phyloP scores from a whole-genome alignment of 1,140 invertebrate species.

The Temnothorax nylanderi region DNA sequence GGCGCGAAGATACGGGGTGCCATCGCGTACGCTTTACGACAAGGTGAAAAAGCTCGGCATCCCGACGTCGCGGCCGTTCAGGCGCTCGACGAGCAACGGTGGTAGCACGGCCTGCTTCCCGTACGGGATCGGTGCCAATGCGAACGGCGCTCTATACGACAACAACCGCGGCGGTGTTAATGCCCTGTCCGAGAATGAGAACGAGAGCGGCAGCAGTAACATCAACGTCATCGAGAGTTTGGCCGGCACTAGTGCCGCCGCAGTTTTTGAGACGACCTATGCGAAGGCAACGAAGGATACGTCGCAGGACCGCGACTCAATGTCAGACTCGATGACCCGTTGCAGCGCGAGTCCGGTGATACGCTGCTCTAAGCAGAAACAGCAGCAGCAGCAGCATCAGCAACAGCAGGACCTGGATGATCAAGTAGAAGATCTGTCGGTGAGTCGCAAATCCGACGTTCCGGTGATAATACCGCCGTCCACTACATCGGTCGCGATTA shows the following conservation, averaged over 20 bases:
- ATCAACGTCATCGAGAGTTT: neutral
- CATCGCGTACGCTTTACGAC: conserved; percentile 95
- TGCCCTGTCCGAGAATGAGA: conserved; percentile 5
- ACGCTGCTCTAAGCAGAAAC: conserved; percentile 49
- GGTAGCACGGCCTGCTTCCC: conserved; percentile 83
- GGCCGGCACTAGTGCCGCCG: conserved; percentile 65
- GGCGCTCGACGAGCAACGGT: conserved; percentile 86
- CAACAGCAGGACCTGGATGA: conserved; percentile 75
- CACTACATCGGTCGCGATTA: conserved; percentile 35
- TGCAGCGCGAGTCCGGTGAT: conserved; percentile 76
- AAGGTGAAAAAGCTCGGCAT: conserved; percentile 97
- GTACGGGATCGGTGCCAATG: conserved; percentile 83
- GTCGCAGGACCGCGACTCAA: conserved; percentile 69
- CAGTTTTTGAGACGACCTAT: conserved; percentile 64
- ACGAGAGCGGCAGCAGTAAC: conserved; percentile 16
- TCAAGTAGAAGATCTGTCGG: conserved; percentile 85
- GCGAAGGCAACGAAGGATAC: conserved; percentile 54
- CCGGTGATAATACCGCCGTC: conserved; percentile 71
- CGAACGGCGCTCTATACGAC: conserved; percentile 79
- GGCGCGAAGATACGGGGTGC: conserved; percentile 93
- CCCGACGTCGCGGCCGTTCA: conserved; percentile 91
- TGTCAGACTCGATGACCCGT: conserved; percentile 64
- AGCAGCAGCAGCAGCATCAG: conserved; percentile 42
- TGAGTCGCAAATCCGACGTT: conserved; percentile 79
- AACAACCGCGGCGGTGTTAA: neutral